These are phyloP conservation scores for Diceros bicornis DNA, from an alignment of 2,797 vertebrate genomes.

Conservation along the genomic window DNA sequence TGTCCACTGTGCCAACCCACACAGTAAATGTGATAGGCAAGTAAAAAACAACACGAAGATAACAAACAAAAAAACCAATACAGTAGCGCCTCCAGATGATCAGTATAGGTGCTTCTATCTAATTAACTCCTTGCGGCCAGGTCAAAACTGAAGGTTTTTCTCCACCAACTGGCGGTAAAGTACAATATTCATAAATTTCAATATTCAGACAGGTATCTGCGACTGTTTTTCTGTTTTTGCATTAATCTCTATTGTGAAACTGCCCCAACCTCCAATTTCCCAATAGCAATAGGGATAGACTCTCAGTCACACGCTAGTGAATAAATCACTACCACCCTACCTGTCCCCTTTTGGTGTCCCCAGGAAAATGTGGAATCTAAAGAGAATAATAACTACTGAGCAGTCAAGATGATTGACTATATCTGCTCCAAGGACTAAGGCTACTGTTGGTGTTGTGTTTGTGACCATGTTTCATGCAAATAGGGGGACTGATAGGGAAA, in stretches of 20 bases:
- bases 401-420: neutral
- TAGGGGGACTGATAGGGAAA: neutral
- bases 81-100: neutral
- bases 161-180: neutral
- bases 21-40: neutral
- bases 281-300: neutral
- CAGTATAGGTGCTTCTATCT: neutral
- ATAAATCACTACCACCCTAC: neutral
- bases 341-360: neutral
- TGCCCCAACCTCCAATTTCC: neutral
- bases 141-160: constrained; percentile 15
- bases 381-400: neutral
- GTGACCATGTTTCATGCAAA: neutral
- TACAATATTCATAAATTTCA: constrained; percentile 46
- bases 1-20: neutral
- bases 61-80: neutral
- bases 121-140: neutral
- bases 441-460: neutral
- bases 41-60: neutral
- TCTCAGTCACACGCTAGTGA: neutral
- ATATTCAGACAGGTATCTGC: constrained; percentile 21
- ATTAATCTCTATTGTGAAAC: constrained; percentile 20
- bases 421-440: neutral
- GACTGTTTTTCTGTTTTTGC: neutral
- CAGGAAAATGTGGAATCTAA: neutral